Percentiles rank a stretch among this genome's conserved stretches.
phyloP scores from a whole-genome alignment of 2,888 invertebrate species.

The Microctonus aethiopoides region DNA sequence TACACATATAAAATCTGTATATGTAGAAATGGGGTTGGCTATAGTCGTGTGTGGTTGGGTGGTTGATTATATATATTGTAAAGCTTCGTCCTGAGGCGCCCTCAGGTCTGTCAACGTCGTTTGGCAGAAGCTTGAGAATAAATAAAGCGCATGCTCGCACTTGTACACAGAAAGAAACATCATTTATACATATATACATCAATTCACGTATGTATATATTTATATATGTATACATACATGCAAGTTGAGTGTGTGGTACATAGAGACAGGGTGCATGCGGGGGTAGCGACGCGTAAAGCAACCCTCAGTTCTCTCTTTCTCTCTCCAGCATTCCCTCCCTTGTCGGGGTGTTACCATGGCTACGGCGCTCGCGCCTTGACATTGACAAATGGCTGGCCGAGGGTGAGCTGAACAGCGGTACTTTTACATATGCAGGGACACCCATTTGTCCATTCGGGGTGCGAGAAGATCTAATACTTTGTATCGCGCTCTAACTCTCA shows the following conservation, averaged over 20 bases:
- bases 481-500: conserved; percentile 21
- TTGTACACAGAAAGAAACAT: conserved; percentile 30
- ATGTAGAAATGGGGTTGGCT: not conserved
- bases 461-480: conserved; percentile 42
- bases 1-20: not conserved
- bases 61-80: not conserved
- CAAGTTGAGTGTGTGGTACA: too few relatives aligned
- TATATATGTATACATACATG: too few relatives aligned
- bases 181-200: conserved; percentile 5
- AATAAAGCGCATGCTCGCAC: conserved; percentile 45
- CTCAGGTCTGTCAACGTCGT: conserved; percentile 48
- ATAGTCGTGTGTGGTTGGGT: not conserved
- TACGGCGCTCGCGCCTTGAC: conserved; percentile 68
- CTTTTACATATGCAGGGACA: conserved; percentile 68
- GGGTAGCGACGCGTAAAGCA: conserved; percentile 28
- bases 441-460: conserved; percentile 66
- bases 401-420: conserved; percentile 66
- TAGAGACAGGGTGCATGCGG: conserved; percentile 13
- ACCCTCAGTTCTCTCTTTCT: conserved; percentile 43
- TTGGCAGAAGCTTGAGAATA: conserved; percentile 43
- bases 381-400: conserved; percentile 67
- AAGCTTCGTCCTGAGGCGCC: conserved; percentile 55
- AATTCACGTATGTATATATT: conserved; percentile 4
- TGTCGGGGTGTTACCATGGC: conserved; percentile 64
- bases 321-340: conserved; percentile 34